Conservation (phyloP, 37 sponge, comb jelly and placozoan genomes). For the Beroe forskalii region DNA sequence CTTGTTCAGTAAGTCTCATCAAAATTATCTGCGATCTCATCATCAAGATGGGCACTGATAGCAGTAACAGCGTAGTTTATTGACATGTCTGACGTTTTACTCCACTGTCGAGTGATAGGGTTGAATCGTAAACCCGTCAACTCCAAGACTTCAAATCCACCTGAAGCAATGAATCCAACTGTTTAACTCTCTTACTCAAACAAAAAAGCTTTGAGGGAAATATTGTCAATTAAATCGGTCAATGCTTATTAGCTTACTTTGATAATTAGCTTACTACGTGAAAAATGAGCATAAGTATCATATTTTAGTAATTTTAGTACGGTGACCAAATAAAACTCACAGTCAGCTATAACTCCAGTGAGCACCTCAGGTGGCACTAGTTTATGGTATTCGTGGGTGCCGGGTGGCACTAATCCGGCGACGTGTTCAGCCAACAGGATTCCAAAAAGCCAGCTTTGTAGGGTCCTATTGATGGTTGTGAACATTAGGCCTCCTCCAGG, state of each 20-base stretch:
- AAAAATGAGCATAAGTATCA: too few species aligned
- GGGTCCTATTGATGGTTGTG: conserved; percentile 48
- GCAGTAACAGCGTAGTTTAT: conserved; percentile 60
- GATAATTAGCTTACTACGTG: too few species aligned
- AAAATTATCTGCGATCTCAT: neutral
- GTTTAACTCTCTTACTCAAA: too few species aligned
- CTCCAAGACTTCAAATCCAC: conserved; percentile 40
- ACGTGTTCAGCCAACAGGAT: conserved; percentile 28
- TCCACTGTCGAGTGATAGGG: conserved; percentile 47
- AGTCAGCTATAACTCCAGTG: conserved; percentile 21
- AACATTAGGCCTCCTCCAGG: conserved; percentile 57
- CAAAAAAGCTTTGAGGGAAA: too few species aligned
- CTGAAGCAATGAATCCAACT: neutral
- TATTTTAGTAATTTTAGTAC: too few species aligned
- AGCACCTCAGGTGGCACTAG: conserved; percentile 51
- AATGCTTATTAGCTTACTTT: too few species aligned
- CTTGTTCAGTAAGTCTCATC: too few species aligned
- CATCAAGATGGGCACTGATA: neutral
- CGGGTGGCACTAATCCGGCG: conserved; percentile 31
- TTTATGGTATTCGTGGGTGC: conserved; percentile 59
- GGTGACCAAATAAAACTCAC: too few species aligned
- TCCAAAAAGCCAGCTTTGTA: conserved; percentile 1
- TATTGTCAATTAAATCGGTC: too few species aligned
- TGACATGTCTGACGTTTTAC: conserved; percentile 34
- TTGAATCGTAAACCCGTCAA: neutral